phyloP scores from a whole-genome alignment of 2,113 vertebrate species.

The Suricata suricatta region DNA sequence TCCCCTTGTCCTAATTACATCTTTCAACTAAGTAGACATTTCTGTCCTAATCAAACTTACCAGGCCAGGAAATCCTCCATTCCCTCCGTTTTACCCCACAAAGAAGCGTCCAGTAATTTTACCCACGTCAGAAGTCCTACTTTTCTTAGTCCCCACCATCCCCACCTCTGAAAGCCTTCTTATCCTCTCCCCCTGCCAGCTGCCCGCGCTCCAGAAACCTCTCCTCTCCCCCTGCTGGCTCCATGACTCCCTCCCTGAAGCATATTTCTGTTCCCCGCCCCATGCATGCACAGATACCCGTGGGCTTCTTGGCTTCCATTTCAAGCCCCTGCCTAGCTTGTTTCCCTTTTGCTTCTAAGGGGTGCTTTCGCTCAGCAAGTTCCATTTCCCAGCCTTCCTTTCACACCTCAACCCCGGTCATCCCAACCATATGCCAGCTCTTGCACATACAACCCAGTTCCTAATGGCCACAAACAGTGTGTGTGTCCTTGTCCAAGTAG shows the following conservation, averaged over 20 bases:
- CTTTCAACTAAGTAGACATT: not conserved
- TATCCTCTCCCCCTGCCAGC: not conserved
- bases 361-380: not conserved
- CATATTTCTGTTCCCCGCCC: not conserved
- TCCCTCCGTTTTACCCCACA: not conserved
- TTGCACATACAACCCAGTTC: not conserved
- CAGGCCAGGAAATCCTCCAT: not conserved
- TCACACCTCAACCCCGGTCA: not conserved
- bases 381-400: not conserved
- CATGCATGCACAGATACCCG: not conserved
- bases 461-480: accelerated
- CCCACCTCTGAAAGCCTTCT: not conserved
- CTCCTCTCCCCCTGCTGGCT: not conserved
- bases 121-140: not conserved
- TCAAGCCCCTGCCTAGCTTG: not conserved
- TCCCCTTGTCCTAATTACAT: not conserved
- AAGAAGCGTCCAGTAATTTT: not conserved
- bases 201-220: not conserved
- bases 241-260: not conserved
- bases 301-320: not conserved
- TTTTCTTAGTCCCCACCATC: not conserved
- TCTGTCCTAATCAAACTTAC: not conserved
- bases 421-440: not conserved
- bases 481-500: not conserved
- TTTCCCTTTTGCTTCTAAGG: not conserved